Evolutionary conservation across 2,888 invertebrate genomes (phyloP), one percentile per base, ranked within the genome.

Genomic region (Eupithecia centaureata): DNA sequence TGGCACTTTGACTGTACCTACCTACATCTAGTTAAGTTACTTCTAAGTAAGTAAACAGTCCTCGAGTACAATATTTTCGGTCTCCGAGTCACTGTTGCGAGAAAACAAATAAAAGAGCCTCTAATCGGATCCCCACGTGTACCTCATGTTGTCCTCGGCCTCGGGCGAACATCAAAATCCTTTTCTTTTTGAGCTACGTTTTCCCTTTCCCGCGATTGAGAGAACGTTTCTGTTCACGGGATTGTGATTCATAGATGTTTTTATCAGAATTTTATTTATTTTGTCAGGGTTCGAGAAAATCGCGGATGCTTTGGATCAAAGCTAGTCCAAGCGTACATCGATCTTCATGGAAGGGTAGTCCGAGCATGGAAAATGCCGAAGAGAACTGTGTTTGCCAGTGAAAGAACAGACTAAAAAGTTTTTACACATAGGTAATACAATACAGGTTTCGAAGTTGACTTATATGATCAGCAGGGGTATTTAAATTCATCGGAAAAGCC

Each of bases 41-140:
- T 18, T 10, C 13, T 38, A 7, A 18, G 42, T 18, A 47, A 47
- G 42, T 47, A 15, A 52, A 52, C 15, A 27, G 27, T 13, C 7
- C 52, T 52, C 15, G 27, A 27, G 12, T 57, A 56, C 56, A 15
- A 28, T 18, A 28, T 54, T 28, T 56, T 30, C 52, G 15, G 52
- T 27, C 27, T 27, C 22, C 25, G 27, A 52, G 30, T 30, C 28
- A 57, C 57, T 30, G 33, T 52, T 33, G 25, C 42, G 33, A n/a
- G 35, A 35, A 56, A 38, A 63, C 61, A 66, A 69, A 69, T 66
- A 69, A 61, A 63, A 65, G 18, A 63, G 3, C 22, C 13, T 65
- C 51, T 66, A 66, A 63, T 63, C 69, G 59, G 69, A 63, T 66
- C 58, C 27, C 18, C 25, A 32, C n/a, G n/a, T n/a, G n/a, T n/a